These are phyloP conservation scores for Boloria euphrosyne DNA, from an alignment of 2,888 invertebrate genomes.

Conservation along the genomic window DNA sequence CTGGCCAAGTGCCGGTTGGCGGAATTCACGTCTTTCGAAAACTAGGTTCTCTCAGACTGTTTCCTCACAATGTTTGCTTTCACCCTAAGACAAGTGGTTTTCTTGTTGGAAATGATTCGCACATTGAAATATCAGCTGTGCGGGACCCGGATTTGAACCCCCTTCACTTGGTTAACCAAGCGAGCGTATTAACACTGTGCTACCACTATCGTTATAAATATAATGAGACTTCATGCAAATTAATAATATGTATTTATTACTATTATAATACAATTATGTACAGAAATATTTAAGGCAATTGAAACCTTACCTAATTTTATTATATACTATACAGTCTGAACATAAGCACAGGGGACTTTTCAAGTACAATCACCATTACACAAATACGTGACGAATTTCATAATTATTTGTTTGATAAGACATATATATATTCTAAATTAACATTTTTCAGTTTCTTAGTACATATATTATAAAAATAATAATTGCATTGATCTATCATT, in stretches of 20 bases:
- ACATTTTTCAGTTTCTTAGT: slow-evolving; percentile 1
- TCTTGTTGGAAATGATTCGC: no score
- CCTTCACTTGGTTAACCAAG: no score
- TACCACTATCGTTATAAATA: neutral
- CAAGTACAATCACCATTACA: slow-evolving; percentile 29
- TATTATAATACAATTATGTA: slow-evolving; percentile 35
- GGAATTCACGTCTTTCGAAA: no score
- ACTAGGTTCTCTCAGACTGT: no score
- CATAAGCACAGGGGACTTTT: slow-evolving; percentile 23
- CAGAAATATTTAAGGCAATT: slow-evolving; percentile 32
- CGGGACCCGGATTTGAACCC: no score
- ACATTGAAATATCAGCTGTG: no score
- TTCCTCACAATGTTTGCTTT: no score
- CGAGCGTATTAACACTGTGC: no score
- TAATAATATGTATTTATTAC: slow-evolving; percentile 20
- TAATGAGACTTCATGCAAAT: neutral
- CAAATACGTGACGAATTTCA: slow-evolving; percentile 17
- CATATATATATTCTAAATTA: neutral
- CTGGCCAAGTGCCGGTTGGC: no score
- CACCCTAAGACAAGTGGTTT: no score
- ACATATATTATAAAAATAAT: slow-evolving; percentile 12
- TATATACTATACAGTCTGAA: slow-evolving; percentile 24
- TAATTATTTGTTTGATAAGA: slow-evolving; percentile 3
- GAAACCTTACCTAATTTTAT: slow-evolving; percentile 30
- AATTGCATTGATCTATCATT: slow-evolving; percentile 21